These are phyloP conservation scores for Erpobdella octoculata DNA, from an alignment of 2,888 invertebrate species.

Conservation along the genomic window DNA sequence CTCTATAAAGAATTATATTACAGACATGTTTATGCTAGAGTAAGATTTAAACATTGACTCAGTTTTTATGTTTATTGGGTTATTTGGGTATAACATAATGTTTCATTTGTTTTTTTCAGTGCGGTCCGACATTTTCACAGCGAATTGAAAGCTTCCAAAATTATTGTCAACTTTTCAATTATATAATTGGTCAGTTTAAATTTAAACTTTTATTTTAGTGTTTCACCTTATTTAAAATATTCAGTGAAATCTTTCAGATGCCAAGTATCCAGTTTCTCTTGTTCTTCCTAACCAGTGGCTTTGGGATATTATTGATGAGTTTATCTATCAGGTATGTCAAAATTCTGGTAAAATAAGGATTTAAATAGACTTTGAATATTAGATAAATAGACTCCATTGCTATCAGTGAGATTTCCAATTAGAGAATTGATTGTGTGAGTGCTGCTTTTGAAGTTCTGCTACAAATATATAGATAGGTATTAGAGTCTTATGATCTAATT, in stretches of 20 bases:
- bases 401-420: no score
- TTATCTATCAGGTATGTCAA: constrained; percentile 77
- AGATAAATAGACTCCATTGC: no score
- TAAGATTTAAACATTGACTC: constrained; percentile 53
- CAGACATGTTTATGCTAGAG: constrained; percentile 89
- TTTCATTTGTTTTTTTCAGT: constrained; percentile 51
- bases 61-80: neutral
- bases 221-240: neutral
- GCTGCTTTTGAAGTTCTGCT: no score
- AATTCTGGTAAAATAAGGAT: no score
- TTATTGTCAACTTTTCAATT: constrained; percentile 94
- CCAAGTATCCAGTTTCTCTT: constrained; percentile 51
- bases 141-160: constrained; percentile 92
- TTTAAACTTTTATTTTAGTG: neutral
- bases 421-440: no score
- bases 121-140: constrained; percentile 81
- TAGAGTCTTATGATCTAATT: neutral
- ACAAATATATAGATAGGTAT: neutral
- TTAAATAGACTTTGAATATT: no score
- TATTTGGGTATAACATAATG: neutral
- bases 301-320: constrained; percentile 98
- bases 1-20: constrained; percentile 94
- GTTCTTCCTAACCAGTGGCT: constrained; percentile 91
- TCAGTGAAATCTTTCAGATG: constrained; percentile 26
- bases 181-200: constrained; percentile 67